These are phyloP conservation scores for Galeopterus variegatus DNA, from an alignment of 2,113 vertebrate genomes.

Conservation along the genomic window DNA sequence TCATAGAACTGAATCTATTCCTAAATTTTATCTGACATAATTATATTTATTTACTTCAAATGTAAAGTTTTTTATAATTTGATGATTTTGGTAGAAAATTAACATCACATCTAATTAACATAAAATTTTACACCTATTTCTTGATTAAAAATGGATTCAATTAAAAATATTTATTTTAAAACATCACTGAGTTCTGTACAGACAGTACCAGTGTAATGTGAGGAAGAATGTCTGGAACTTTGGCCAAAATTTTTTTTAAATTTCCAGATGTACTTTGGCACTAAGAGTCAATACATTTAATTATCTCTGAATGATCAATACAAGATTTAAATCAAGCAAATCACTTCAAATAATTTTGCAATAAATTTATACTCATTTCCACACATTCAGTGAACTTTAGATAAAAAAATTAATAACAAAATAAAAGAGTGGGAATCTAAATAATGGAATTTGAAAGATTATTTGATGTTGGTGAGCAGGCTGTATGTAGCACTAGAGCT, in stretches of 20 bases:
- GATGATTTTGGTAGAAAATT: neutral
- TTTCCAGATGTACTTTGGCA: neutral
- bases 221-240: neutral
- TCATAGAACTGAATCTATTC: neutral
- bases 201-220: neutral
- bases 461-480: neutral
- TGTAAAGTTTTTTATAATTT: neutral
- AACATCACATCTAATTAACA: neutral
- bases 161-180: slow-evolving; percentile 34
- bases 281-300: neutral
- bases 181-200: neutral
- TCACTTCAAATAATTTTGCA: neutral
- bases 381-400: neutral
- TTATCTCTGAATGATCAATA: neutral
- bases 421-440: neutral
- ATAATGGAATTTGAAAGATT: neutral
- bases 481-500: neutral
- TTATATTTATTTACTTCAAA: neutral
- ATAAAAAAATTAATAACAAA: neutral
- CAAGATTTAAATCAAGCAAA: neutral
- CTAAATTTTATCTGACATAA: neutral
- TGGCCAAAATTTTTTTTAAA: neutral
- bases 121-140: neutral
- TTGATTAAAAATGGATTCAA: neutral
- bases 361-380: neutral